A percentile compares a stretch with the other conserved stretches of the same genome.
These are phyloP conservation scores for Poeciliopsis paucimaculata DNA, from an alignment of 2,797 vertebrate species.

Conservation along the genomic window DNA sequence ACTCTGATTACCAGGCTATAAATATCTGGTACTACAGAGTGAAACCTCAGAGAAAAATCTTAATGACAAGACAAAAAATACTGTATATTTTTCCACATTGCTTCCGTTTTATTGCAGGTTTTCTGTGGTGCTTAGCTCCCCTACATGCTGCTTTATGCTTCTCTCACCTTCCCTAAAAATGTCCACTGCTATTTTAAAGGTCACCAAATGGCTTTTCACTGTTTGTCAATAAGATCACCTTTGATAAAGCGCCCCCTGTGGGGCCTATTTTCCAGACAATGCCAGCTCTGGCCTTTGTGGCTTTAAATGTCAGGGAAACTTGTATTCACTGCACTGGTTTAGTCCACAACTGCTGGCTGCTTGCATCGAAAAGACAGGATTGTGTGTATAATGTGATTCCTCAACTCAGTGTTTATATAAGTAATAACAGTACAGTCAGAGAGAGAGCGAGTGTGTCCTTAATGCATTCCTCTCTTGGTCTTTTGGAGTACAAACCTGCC, in stretches of 20 bases:
- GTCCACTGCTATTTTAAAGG: slow-evolving; percentile 44
- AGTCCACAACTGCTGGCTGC: background rate
- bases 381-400: background rate
- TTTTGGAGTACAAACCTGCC: slow-evolving; percentile 69
- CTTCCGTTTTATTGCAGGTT: background rate
- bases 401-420: background rate
- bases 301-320: slow-evolving; percentile 43
- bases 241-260: slow-evolving; percentile 17
- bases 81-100: background rate
- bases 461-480: background rate
- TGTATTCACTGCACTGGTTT: slow-evolving; percentile 6
- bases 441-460: background rate
- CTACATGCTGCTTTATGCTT: background rate
- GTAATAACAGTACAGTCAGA: background rate
- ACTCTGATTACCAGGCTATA: slow-evolving; percentile 61
- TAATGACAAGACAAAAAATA: slow-evolving; percentile 17
- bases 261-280: slow-evolving; percentile 14
- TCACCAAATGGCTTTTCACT: slow-evolving; percentile 29
- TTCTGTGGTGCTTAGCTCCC: slow-evolving; percentile 13
- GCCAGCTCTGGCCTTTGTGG: slow-evolving; percentile 5
- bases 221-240: slow-evolving; percentile 26
- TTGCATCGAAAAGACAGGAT: background rate
- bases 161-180: slow-evolving; percentile 32
- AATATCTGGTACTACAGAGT: slow-evolving; percentile 54
- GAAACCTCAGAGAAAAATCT: slow-evolving; percentile 34